Percentiles rank a stretch among this genome's conserved stretches.
Evolutionary conservation across 2,888 invertebrate genomes (phyloP).

Genomic region (Stictocephala bisonia): DNA sequence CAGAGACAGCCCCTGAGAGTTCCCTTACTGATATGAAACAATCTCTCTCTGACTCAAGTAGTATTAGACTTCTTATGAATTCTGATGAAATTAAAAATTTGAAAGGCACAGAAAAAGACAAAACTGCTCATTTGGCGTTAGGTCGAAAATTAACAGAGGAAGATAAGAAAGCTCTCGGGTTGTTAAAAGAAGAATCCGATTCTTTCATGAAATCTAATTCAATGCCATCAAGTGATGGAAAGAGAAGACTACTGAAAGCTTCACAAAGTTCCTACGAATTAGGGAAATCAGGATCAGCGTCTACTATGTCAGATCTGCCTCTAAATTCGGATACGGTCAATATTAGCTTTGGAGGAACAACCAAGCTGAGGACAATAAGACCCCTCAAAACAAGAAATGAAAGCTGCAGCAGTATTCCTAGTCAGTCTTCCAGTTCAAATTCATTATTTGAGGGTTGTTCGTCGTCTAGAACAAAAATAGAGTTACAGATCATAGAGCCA

Average conservation of each 20-base stretch:
- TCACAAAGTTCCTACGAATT: constrained; percentile 59
- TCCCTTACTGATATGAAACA: constrained; percentile 50
- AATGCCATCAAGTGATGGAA: constrained; percentile 40
- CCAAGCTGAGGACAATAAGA: constrained; percentile 80
- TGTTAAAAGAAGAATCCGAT: constrained; percentile 47
- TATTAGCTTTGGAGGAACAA: constrained; percentile 83
- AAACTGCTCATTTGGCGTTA: constrained; percentile 18
- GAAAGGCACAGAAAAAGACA: background rate
- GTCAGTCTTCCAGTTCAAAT: constrained; percentile 43
- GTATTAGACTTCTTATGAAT: constrained; percentile 33
- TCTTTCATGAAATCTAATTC: constrained; percentile 46
- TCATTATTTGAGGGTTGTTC: constrained; percentile 26
- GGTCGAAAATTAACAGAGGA: constrained; percentile 47
- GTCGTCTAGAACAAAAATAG: constrained; percentile 47
- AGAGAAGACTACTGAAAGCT: constrained; percentile 51
- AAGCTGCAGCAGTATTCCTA: constrained; percentile 40
- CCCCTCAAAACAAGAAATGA: constrained; percentile 62
- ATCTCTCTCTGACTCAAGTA: constrained; percentile 53
- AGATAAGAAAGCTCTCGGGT: constrained; percentile 49
- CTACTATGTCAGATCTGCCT: constrained; percentile 3
- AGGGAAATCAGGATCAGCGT: constrained; percentile 46
- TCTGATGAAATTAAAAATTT: constrained; percentile 41
- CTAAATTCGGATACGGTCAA: constrained; percentile 67
- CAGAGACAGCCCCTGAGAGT: background rate
- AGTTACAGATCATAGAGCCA: constrained; percentile 54